phyloP scores from a whole-genome alignment of 2,888 invertebrate species.

The Drosophila rellima region DNA sequence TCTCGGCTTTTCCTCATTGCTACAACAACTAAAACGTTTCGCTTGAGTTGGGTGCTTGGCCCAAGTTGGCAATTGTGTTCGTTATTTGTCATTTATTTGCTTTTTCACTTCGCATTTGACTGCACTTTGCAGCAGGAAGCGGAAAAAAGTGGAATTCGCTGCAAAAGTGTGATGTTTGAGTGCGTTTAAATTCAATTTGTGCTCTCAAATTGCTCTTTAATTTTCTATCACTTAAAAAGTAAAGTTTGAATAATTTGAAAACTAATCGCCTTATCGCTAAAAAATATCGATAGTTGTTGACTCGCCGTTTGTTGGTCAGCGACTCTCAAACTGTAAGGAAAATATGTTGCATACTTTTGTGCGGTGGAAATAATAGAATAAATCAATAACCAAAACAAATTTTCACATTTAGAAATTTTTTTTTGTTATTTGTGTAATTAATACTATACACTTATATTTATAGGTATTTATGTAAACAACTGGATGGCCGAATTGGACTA shows the following conservation, averaged over 20 bases:
- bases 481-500: not conserved
- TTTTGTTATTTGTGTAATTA: no score
- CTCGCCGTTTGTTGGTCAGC: not conserved
- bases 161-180: conserved; percentile 51
- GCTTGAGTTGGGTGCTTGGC: conserved; percentile 64
- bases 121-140: conserved; percentile 64
- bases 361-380: conserved; percentile 4
- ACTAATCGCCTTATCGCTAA: not conserved
- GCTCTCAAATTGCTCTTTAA: conserved; percentile 18
- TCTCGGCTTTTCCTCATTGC: conserved; percentile 57
- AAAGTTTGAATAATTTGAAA: conserved; percentile 31
- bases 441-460: no score
- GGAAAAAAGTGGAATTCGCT: conserved; percentile 66
- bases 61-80: conserved; percentile 48
- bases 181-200: conserved; percentile 49
- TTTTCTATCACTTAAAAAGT: not conserved
- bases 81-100: conserved; percentile 78
- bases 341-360: conserved; percentile 41
- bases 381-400: not conserved
- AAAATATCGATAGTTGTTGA: conserved; percentile 34
- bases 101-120: conserved; percentile 73
- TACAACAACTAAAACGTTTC: conserved; percentile 46
- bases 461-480: no score
- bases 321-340: conserved; percentile 27
- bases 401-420: no score